Evolutionary conservation across 2,797 vertebrate species (phyloP).

Genomic region (Sternarchorhynchus goeldii): DNA sequence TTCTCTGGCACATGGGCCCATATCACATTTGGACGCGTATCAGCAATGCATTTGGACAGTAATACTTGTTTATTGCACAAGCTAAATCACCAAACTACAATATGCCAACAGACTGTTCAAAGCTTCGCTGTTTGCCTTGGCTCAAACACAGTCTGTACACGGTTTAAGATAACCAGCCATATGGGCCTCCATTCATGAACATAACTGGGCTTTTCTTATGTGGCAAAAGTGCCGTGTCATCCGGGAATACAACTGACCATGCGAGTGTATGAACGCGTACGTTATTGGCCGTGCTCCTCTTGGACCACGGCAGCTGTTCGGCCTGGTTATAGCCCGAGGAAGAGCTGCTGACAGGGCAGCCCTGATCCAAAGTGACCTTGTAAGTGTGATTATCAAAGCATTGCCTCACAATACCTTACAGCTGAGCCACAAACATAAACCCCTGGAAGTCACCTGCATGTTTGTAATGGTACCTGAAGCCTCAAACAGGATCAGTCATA

Average conservation of each 20-base stretch:
- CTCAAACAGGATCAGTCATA: background rate
- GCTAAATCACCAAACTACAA: constrained; percentile 24
- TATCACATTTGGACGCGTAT: constrained; percentile 60
- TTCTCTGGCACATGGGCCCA: constrained; percentile 48
- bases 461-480: background rate
- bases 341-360: constrained; percentile 8
- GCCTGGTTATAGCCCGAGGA: constrained; percentile 3
- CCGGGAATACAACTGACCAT: background rate
- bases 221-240: constrained; percentile 14
- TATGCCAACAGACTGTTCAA: constrained; percentile 41
- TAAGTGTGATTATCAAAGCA: background rate
- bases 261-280: background rate
- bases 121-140: constrained; percentile 27
- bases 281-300: background rate
- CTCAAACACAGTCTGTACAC: constrained; percentile 11
- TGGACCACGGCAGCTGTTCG: constrained; percentile 5
- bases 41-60: constrained; percentile 53
- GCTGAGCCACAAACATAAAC: background rate
- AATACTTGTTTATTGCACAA: constrained; percentile 54
- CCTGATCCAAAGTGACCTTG: constrained; percentile 8
- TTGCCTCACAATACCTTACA: constrained; percentile 4
- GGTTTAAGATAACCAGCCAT: no score
- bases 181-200: no score
- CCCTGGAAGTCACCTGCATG: background rate
- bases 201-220: background rate